Percentiles rank a stretch among this genome's conserved stretches.
phyloP scores from a whole-genome alignment of 1,140 invertebrate species.

The Diabrotica virgifera region DNA sequence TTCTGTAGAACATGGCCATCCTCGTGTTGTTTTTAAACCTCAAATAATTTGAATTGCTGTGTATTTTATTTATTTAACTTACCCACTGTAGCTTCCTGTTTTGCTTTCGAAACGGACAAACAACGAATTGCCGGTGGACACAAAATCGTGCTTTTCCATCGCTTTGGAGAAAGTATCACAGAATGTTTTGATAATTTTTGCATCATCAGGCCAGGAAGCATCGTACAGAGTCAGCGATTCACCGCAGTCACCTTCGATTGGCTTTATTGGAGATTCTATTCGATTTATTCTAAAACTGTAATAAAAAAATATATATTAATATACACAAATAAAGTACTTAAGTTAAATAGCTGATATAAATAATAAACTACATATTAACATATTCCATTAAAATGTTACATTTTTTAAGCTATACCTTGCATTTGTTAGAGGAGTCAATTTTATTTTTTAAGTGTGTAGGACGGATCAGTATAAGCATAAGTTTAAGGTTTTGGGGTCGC shows the following conservation, averaged over 20 bases:
- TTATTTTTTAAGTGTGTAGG: too few relatives aligned
- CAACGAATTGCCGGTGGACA: constrained; percentile 78
- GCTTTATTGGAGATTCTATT: constrained; percentile 82
- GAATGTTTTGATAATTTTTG: constrained; percentile 85
- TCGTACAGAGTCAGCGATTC: constrained; percentile 87
- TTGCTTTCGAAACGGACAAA: constrained; percentile 87
- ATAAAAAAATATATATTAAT: constrained; percentile 20
- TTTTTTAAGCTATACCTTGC: too few relatives aligned
- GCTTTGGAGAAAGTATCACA: constrained; percentile 88
- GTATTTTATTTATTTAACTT: constrained; percentile 37
- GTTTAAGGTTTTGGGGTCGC: too few relatives aligned
- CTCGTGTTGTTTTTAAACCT: too few relatives aligned
- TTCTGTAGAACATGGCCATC: too few relatives aligned
- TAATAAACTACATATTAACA: too few relatives aligned
- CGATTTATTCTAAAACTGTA: constrained; percentile 82
- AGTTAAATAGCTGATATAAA: too few relatives aligned
- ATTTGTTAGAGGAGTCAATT: too few relatives aligned
- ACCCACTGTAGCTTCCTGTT: constrained; percentile 85
- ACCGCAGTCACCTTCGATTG: constrained; percentile 81
- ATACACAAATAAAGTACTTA: too few relatives aligned
- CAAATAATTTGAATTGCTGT: too few relatives aligned
- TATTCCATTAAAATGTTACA: too few relatives aligned
- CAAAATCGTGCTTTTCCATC: constrained; percentile 89
- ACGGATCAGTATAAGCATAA: too few relatives aligned
- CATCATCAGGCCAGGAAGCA: constrained; percentile 78